Percentiles rank a stretch among this genome's conserved stretches.
Conservation (phyloP, 2,888 invertebrate species). For the Chrysolina americana region DNA sequence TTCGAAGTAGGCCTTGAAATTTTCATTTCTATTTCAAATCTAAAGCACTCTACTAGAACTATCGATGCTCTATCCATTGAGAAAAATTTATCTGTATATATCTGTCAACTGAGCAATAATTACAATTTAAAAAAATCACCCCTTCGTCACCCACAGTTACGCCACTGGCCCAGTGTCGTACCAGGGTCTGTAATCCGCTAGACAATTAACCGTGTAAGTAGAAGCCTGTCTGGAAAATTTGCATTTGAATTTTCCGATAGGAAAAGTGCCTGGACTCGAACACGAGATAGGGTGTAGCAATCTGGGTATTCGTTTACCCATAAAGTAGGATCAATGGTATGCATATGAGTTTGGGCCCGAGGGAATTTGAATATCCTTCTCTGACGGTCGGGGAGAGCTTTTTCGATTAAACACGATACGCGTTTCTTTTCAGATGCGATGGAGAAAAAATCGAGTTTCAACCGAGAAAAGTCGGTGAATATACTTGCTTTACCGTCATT, state of each 20-base stretch:
- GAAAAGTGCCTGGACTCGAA: constrained; percentile 52
- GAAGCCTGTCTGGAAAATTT: constrained; percentile 50
- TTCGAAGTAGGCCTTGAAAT: too few relatives aligned
- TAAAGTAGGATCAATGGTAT: constrained; percentile 64
- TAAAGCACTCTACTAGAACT: too few relatives aligned
- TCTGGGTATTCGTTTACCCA: constrained; percentile 61
- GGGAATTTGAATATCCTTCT: constrained; percentile 53
- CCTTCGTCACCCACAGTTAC: background rate
- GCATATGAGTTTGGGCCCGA: constrained; percentile 61
- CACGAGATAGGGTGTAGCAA: constrained; percentile 51
- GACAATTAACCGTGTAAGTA: constrained; percentile 51
- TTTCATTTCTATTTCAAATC: too few relatives aligned
- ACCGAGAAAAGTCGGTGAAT: background rate
- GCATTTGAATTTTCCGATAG: constrained; percentile 59
- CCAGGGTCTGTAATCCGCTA: constrained; percentile 36
- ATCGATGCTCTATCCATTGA: too few relatives aligned
- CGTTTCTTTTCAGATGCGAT: constrained; percentile 30
- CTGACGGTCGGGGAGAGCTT: constrained; percentile 43
- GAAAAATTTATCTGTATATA: too few relatives aligned
- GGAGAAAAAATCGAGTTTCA: constrained; percentile 28
- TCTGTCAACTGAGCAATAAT: too few relatives aligned
- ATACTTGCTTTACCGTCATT: background rate
- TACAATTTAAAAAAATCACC: background rate
- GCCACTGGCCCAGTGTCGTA: constrained; percentile 1
- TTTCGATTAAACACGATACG: constrained; percentile 39